phyloP scores from a whole-genome alignment of 2,797 vertebrate species.

The Clangula hyemalis region DNA sequence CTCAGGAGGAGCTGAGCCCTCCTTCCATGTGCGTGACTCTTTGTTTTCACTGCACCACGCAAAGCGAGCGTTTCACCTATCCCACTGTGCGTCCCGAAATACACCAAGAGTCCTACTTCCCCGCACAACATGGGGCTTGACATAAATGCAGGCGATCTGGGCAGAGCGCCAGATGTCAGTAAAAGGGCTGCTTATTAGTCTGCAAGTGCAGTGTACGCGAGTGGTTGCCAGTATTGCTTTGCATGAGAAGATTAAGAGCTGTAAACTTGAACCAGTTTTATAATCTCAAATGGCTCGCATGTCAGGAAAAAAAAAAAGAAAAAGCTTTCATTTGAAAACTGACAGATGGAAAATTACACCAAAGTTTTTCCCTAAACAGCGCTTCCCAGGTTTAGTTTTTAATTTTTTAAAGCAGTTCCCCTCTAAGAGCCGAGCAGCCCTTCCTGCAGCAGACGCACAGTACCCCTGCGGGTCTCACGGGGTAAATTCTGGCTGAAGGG shows the following conservation, averaged over 20 bases:
- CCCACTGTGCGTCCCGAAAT: neutral
- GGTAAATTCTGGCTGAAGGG: neutral
- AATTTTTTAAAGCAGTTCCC: neutral
- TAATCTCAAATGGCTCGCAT: neutral
- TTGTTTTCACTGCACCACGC: neutral
- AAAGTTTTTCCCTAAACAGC: neutral
- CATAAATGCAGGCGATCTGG: neutral
- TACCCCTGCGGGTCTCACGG: neutral
- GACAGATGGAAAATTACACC: neutral
- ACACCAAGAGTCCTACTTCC: fast-evolving
- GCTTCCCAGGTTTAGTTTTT: neutral
- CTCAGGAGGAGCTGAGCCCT: neutral
- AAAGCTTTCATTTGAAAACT: neutral
- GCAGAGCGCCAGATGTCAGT: neutral
- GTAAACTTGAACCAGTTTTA: neutral
- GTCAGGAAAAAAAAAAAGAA: neutral
- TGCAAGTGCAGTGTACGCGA: neutral
- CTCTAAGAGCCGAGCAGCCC: neutral
- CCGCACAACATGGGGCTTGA: neutral
- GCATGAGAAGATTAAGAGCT: neutral
- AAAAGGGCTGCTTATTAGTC: neutral
- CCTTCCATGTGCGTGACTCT: neutral
- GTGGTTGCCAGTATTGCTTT: neutral
- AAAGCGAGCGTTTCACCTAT: neutral
- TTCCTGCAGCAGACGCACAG: neutral